Percentiles rank a stretch among this genome's conserved stretches.
phyloP scores from a whole-genome alignment of 2,888 invertebrate genomes.

The Matsumyia berberina region DNA sequence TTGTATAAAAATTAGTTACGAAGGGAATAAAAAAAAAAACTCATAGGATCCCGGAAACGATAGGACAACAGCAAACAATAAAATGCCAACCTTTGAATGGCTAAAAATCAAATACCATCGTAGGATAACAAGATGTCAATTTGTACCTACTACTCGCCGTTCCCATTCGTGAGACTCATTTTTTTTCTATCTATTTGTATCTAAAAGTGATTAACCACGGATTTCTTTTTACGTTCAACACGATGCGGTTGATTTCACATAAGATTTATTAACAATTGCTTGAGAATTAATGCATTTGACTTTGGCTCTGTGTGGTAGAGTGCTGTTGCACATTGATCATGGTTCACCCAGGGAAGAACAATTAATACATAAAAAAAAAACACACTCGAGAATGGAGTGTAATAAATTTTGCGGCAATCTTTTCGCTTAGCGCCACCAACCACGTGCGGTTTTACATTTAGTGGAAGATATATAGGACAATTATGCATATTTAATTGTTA shows the following conservation, averaged over 20 bases:
- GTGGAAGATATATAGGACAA: conserved; percentile 45
- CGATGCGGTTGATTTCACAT: conserved; percentile 77
- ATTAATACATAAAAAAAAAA: conserved; percentile 36
- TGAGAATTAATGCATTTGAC: conserved; percentile 47
- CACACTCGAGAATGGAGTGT: conserved; percentile 45
- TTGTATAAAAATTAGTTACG: conserved; percentile 26
- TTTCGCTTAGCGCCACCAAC: conserved; percentile 62
- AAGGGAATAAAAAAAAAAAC: conserved; percentile 11
- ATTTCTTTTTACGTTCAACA: conserved; percentile 72
- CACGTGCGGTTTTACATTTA: conserved; percentile 45
- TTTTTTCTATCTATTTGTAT: conserved; percentile 44
- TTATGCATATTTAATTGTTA: conserved; percentile 68
- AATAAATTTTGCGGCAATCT: conserved; percentile 69
- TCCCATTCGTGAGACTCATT: conserved; percentile 21
- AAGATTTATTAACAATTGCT: conserved; percentile 76
- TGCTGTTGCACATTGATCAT: conserved; percentile 35
- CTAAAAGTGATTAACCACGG: conserved; percentile 59
- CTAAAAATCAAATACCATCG: conserved; percentile 49
- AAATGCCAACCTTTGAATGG: conserved; percentile 18
- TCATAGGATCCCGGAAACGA: conserved; percentile 59
- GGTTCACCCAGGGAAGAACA: conserved; percentile 47
- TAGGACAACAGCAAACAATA: conserved; percentile 28
- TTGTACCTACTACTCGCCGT: conserved; percentile 72
- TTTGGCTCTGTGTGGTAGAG: conserved; percentile 16
- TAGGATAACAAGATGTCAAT: conserved; percentile 79